Conservation (phyloP, 2,113 vertebrate genomes). For the Apteryx mantelli region DNA sequence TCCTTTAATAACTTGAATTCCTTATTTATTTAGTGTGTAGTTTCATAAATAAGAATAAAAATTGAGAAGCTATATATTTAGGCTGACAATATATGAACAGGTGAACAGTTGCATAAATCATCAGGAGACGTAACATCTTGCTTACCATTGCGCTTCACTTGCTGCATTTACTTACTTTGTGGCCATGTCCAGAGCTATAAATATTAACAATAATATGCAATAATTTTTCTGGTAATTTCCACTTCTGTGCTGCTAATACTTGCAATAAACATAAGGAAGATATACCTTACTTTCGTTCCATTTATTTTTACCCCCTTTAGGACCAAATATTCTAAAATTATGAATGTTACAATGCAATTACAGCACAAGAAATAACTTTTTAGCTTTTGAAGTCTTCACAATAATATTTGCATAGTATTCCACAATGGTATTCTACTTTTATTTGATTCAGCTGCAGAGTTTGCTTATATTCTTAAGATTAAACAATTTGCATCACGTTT, state of each 20-base stretch:
- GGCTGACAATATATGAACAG: background rate
- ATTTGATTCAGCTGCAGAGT: background rate
- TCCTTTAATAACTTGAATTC: background rate
- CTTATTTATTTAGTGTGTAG: background rate
- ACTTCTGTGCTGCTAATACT: background rate
- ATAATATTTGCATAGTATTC: background rate
- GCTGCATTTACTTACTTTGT: background rate
- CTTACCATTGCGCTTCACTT: background rate
- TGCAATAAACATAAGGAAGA: background rate
- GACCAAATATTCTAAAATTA: background rate
- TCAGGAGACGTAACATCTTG: background rate
- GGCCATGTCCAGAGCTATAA: background rate
- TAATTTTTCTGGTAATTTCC: background rate
- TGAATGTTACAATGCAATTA: background rate
- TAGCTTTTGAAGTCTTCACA: background rate
- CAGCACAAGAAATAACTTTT: background rate
- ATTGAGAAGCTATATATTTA: background rate
- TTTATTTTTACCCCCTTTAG: background rate
- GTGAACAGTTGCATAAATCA: background rate
- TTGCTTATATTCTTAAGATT: background rate
- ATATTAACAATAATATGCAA: background rate
- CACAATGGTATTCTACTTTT: background rate
- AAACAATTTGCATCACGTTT: background rate
- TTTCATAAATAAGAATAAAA: background rate
- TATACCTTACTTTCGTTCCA: background rate